Percentiles rank a stretch among this genome's conserved stretches.
Conservation (phyloP, 2,113 vertebrate genomes). For the Falcunculus frontatus region DNA sequence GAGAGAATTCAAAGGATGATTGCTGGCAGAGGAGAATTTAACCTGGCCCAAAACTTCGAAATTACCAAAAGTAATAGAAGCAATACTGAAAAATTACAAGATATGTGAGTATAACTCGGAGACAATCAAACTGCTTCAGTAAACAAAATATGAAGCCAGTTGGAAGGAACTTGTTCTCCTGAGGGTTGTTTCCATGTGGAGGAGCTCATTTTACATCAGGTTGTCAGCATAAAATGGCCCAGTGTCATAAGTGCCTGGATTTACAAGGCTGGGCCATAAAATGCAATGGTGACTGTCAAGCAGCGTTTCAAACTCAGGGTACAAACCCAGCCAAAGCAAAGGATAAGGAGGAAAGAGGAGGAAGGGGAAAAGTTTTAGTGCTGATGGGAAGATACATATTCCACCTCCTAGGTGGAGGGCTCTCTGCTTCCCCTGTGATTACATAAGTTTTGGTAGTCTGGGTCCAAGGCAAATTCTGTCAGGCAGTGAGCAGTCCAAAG, state of each 20-base stretch:
- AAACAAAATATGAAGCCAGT: constrained; percentile 52
- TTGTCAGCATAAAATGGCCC: constrained; percentile 42
- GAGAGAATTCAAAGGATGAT: constrained; percentile 13
- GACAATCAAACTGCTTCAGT: constrained; percentile 41
- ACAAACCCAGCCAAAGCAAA: background rate
- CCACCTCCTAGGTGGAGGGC: background rate
- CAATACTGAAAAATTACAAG: constrained; percentile 46
- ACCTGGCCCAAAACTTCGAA: constrained; percentile 32
- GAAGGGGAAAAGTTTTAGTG: background rate
- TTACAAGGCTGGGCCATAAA: background rate
- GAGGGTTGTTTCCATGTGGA: constrained; percentile 50
- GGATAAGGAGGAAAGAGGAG: background rate
- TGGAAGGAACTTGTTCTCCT: constrained; percentile 35
- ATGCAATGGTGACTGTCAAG: background rate
- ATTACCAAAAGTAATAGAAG: constrained; percentile 28
- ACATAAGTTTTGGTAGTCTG: background rate
- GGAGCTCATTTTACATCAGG: constrained; percentile 43
- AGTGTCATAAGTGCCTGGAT: background rate
- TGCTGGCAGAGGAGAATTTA: constrained; percentile 30
- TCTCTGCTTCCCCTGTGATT: background rate
- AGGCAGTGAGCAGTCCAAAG: background rate
- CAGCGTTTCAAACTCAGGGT: background rate
- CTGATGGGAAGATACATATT: background rate
- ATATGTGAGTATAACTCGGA: constrained; percentile 18
- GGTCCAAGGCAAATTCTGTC: background rate